Evolutionary conservation across 2,113 vertebrate species (phyloP).

Genomic region (Hepsetus odoe): DNA sequence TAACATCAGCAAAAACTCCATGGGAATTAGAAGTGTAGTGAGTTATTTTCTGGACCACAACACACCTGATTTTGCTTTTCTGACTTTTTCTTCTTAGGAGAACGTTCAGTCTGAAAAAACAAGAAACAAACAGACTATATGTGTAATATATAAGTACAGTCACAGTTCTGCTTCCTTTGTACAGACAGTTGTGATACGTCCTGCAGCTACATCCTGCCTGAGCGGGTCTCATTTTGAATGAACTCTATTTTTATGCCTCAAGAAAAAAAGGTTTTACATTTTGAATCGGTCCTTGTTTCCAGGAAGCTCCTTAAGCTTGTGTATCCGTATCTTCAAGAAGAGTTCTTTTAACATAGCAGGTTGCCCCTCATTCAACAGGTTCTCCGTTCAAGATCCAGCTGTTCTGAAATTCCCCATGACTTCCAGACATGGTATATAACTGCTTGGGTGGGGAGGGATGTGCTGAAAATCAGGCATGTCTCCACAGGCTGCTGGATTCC

Average conservation of each 20-base stretch:
- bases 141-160: too few relatives aligned
- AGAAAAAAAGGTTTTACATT: slow-evolving; percentile 57
- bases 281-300: slow-evolving; percentile 56
- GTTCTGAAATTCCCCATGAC: neutral
- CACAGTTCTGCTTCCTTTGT: too few relatives aligned
- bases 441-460: neutral
- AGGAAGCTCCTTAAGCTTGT: slow-evolving; percentile 63
- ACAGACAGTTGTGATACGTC: too few relatives aligned
- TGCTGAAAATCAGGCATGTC: slow-evolving; percentile 26
- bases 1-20: slow-evolving; percentile 44
- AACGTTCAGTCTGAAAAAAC: slow-evolving; percentile 56
- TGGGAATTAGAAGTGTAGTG: slow-evolving; percentile 42
- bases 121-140: neutral
- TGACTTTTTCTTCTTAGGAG: slow-evolving; percentile 51
- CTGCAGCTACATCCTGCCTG: too few relatives aligned
- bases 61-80: slow-evolving; percentile 51
- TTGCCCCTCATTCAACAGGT: slow-evolving; percentile 22
- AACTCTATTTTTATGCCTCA: neutral
- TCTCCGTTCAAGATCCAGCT: neutral
- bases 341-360: slow-evolving; percentile 66
- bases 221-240: too few relatives aligned
- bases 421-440: neutral
- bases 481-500: slow-evolving; percentile 31
- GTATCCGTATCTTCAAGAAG: slow-evolving; percentile 62
- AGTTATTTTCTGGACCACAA: slow-evolving; percentile 48